Conservation (phyloP, 2,888 invertebrate species). For the Euzophera pinguis region DNA sequence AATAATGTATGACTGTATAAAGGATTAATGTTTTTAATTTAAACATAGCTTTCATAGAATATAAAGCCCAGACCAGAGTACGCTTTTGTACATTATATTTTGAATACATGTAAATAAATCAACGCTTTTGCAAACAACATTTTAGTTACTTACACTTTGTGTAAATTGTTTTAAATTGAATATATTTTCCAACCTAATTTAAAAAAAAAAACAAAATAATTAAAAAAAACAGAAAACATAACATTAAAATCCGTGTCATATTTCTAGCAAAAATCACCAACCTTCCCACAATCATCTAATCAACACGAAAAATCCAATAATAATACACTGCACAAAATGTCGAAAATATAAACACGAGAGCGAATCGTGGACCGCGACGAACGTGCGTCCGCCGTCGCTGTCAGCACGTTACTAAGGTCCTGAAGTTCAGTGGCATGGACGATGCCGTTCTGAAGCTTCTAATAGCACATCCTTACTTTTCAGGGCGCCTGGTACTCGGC, state of each 20-base stretch:
- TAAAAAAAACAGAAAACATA: neutral
- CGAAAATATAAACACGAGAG: constrained; percentile 26
- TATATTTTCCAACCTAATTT: neutral
- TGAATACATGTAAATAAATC: too few species aligned
- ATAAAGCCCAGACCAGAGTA: too few species aligned
- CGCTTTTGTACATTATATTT: too few species aligned
- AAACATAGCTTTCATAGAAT: too few species aligned
- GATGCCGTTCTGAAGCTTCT: constrained; percentile 52
- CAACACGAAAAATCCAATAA: constrained; percentile 22
- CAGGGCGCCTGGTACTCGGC: constrained; percentile 52
- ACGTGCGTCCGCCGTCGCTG: constrained; percentile 53
- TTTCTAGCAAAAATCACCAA: constrained; percentile 24
- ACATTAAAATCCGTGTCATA: neutral
- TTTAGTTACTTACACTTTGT: too few species aligned
- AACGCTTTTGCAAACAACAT: too few species aligned
- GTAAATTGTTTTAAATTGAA: too few species aligned
- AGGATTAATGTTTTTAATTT: too few species aligned
- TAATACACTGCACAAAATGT: constrained; percentile 5
- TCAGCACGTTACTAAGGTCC: constrained; percentile 65
- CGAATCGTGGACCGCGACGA: constrained; percentile 23
- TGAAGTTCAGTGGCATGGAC: constrained; percentile 40
- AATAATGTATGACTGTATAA: too few species aligned
- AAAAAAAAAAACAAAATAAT: neutral
- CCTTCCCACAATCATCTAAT: constrained; percentile 32
- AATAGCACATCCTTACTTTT: constrained; percentile 37